A percentile compares a stretch with the other conserved stretches of the same genome.
phyloP scores from a whole-genome alignment of 2,797 vertebrate genomes.

The Melanotaenia maccullochi region DNA sequence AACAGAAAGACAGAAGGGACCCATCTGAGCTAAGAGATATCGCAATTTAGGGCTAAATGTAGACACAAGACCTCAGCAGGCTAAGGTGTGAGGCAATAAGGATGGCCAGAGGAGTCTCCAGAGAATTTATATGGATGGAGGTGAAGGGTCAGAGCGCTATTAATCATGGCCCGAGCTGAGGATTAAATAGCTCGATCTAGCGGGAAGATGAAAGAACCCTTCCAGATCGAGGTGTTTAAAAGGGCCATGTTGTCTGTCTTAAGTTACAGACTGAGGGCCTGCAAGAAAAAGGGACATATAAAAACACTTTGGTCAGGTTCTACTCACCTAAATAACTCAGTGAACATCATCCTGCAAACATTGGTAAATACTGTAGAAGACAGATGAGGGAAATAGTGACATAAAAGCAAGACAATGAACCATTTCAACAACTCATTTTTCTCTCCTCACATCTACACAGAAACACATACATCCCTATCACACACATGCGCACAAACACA shows the following conservation, averaged over 20 bases:
- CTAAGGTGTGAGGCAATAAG: conserved; percentile 50
- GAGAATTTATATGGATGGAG: conserved; percentile 78
- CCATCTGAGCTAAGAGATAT: conserved; percentile 48
- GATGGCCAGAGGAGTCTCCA: conserved; percentile 64
- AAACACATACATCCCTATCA: conserved; percentile 23
- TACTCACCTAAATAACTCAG: conserved; percentile 45
- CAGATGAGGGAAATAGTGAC: conserved; percentile 17
- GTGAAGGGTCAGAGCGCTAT: conserved; percentile 81
- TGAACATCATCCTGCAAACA: conserved; percentile 37
- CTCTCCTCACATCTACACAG: neutral
- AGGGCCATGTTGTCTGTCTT: conserved; percentile 81
- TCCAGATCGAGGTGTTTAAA: conserved; percentile 75
- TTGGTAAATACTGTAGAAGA: conserved; percentile 32
- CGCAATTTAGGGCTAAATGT: conserved; percentile 45
- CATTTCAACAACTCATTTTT: neutral
- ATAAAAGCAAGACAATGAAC: conserved; percentile 25
- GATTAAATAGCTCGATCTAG: conserved; percentile 80
- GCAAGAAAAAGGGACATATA: conserved; percentile 67
- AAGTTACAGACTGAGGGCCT: conserved; percentile 76
- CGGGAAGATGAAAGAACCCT: conserved; percentile 74
- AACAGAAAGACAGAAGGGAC: conserved; percentile 9
- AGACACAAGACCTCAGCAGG: conserved; percentile 13
- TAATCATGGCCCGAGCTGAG: conserved; percentile 79
- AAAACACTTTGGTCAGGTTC: conserved; percentile 40
- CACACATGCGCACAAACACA: conserved; percentile 34